phyloP scores from a whole-genome alignment of 2,888 invertebrate species.

The Geophilus truncorum region DNA sequence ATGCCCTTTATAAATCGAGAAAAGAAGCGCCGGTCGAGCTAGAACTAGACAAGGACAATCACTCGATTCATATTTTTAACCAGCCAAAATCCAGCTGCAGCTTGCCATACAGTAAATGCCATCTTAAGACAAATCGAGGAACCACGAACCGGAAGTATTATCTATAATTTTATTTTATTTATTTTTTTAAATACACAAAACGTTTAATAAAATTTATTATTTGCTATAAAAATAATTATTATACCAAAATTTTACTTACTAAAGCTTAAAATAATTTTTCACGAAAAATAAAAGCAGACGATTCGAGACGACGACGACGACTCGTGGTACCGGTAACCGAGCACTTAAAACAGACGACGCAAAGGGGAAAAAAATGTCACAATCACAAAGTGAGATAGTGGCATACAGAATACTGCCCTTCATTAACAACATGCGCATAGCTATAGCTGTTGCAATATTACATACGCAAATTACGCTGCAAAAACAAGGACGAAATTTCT shows the following conservation, averaged over 20 bases:
- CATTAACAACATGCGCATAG: neutral
- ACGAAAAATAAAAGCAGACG: too few species aligned
- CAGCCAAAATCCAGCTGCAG: neutral
- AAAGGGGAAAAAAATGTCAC: neutral
- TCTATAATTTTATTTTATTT: too few species aligned
- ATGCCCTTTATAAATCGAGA: neutral
- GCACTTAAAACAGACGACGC: neutral
- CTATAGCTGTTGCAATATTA: neutral
- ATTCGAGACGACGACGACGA: too few species aligned
- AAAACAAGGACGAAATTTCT: neutral
- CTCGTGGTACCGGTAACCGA: too few species aligned
- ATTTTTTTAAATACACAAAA: too few species aligned
- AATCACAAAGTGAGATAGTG: neutral
- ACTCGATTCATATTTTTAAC: neutral
- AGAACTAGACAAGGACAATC: neutral
- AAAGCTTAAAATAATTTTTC: too few species aligned
- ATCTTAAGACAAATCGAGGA: neutral
- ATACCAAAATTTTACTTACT: too few species aligned
- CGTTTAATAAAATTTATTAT: too few species aligned
- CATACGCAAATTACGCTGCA: neutral
- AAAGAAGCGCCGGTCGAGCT: neutral
- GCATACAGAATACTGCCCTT: neutral
- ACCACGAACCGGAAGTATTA: too few species aligned
- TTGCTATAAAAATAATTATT: too few species aligned
- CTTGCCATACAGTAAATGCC: neutral